phyloP scores from a whole-genome alignment of 2,113 vertebrate species.

The Pavo muticus region DNA sequence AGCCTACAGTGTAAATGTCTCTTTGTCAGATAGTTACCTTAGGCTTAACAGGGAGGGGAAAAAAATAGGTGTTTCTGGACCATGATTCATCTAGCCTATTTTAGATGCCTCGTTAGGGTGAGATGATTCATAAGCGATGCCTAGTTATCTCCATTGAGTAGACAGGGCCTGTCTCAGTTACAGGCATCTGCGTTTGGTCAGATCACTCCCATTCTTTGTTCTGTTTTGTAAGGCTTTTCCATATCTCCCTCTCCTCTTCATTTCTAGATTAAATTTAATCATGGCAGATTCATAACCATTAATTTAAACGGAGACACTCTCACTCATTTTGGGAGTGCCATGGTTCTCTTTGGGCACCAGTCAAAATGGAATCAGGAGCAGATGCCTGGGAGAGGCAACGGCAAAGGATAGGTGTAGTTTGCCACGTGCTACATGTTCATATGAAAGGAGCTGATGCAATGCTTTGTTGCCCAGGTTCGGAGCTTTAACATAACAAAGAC shows the following conservation, averaged over 20 bases:
- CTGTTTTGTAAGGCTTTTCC: constrained; percentile 4
- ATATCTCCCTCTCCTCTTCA: background rate
- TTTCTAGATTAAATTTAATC: constrained; percentile 22
- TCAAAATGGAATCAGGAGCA: background rate
- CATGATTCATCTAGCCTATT: constrained; percentile 60
- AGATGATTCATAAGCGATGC: constrained; percentile 3
- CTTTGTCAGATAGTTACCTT: background rate
- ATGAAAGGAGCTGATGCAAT: background rate
- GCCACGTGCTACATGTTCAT: accelerated
- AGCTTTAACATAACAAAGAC: background rate
- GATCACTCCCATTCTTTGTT: constrained; percentile 1
- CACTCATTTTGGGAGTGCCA: background rate
- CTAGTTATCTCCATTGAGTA: constrained; percentile 30
- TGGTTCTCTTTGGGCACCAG: background rate
- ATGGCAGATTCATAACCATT: background rate
- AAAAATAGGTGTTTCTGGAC: constrained; percentile 47
- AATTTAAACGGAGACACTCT: background rate
- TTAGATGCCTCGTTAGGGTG: constrained; percentile 25
- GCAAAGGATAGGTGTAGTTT: background rate
- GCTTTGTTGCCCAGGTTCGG: background rate
- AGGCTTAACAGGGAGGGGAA: background rate
- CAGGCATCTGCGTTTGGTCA: constrained; percentile 40
- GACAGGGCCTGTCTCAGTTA: background rate
- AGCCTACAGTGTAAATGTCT: background rate
- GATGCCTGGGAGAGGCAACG: background rate